These are phyloP conservation scores for Diglossa cyanea DNA, from an alignment of 2,797 vertebrate species.

Conservation along the genomic window DNA sequence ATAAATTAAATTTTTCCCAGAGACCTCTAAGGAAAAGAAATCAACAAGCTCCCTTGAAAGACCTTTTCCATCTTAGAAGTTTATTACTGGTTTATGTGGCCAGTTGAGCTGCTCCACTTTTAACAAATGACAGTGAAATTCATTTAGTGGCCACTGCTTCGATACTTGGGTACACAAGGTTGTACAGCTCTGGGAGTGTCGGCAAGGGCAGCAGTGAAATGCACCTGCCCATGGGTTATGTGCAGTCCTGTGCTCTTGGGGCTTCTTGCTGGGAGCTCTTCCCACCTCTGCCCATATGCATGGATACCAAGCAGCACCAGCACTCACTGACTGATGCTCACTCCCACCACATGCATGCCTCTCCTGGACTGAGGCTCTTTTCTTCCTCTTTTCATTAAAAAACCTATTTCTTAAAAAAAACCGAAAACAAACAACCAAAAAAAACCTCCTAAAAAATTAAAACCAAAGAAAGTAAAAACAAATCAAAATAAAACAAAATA, in stretches of 20 bases:
- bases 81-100: neutral
- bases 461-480: neutral
- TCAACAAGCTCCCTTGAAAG: neutral
- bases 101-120: neutral
- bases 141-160: neutral
- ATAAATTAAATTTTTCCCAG: neutral
- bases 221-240: neutral
- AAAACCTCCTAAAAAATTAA: neutral
- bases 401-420: neutral
- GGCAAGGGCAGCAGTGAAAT: neutral
- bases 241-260: neutral
- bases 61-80: neutral
- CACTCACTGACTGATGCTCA: rapidly evolving
- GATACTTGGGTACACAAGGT: rapidly evolving
- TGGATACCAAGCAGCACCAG: neutral
- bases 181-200: neutral
- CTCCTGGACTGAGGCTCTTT: neutral
- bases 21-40: neutral
- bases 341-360: neutral
- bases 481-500: neutral
- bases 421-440: neutral
- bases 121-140: neutral
- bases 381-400: neutral
- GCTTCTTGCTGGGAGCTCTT: rapidly evolving
- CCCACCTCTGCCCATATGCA: neutral